These are phyloP conservation scores for Drosophila fungiperda DNA, from an alignment of 2,888 invertebrate genomes.

Conservation along the genomic window DNA sequence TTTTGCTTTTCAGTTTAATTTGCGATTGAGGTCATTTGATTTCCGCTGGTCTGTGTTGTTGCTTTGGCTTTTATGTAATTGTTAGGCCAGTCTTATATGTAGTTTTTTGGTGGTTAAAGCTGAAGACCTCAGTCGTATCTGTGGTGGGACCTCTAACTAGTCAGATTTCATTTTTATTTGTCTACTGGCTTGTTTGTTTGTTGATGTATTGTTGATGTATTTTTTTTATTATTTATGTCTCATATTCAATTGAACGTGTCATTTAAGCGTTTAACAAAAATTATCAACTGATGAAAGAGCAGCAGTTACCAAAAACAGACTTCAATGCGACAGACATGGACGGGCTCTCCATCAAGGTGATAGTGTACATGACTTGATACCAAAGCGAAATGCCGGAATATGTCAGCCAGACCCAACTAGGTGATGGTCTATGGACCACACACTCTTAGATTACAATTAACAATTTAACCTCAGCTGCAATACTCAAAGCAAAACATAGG, in stretches of 20 bases:
- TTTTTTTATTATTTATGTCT: conserved; percentile 42
- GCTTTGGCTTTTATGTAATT: conserved; percentile 56
- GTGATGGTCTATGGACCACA: conserved; percentile 10
- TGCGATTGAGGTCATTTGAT: conserved; percentile 77
- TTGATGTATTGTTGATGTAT: conserved; percentile 1
- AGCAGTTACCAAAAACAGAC: conserved; percentile 13
- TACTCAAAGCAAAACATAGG: background rate
- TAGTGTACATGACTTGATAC: conserved; percentile 34
- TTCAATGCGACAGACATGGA: conserved; percentile 13
- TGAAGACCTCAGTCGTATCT: conserved; percentile 33
- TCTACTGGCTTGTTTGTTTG: conserved; percentile 13
- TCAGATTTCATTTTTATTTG: conserved; percentile 52
- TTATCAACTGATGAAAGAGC: conserved; percentile 39
- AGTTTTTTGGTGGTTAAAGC: conserved; percentile 28
- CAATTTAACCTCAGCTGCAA: conserved; percentile 33
- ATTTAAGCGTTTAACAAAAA: conserved; percentile 67
- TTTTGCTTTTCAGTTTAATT: conserved; percentile 65
- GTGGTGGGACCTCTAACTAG: conserved; percentile 44
- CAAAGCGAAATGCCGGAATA: conserved; percentile 26
- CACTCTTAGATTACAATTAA: conserved; percentile 1
- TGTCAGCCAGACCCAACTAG: conserved; percentile 20
- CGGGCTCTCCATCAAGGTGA: conserved; percentile 33
- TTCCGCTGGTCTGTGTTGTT: conserved; percentile 53
- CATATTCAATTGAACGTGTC: conserved; percentile 78
- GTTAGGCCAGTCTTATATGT: conserved; percentile 40